Conservation (phyloP, 2,888 invertebrate species). For the Papilio protenor region DNA sequence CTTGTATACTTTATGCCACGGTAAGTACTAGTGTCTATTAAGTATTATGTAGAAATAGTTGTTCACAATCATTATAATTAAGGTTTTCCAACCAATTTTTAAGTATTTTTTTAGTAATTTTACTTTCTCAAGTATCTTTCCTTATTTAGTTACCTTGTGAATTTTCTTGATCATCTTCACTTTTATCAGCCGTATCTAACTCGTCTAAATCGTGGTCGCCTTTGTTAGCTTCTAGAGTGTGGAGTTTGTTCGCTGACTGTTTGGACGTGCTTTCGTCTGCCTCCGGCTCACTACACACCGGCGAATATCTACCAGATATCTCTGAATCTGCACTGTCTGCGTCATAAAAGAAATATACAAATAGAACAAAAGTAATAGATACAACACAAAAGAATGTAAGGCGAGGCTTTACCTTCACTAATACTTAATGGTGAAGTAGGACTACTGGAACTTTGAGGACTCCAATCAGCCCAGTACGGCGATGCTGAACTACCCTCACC, state of each 20-base stretch:
- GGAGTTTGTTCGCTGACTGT: slow-evolving; percentile 34
- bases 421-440: slow-evolving; percentile 78
- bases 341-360: slow-evolving; percentile 39
- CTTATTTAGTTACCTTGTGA: slow-evolving; percentile 58
- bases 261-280: slow-evolving; percentile 55
- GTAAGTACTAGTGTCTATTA: no score
- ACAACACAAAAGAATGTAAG: not conserved
- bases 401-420: slow-evolving; percentile 63
- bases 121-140: no score
- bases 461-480: slow-evolving; percentile 78
- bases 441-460: slow-evolving; percentile 79
- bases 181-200: slow-evolving; percentile 74
- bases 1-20: no score
- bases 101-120: no score
- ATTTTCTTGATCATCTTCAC: slow-evolving; percentile 62
- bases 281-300: slow-evolving; percentile 85
- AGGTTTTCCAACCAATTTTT: no score
- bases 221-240: slow-evolving; percentile 65
- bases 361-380: not conserved
- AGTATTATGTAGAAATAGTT: no score
- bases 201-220: slow-evolving; percentile 74
- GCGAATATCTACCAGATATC: slow-evolving; percentile 86
- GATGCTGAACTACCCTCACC: slow-evolving; percentile 69
- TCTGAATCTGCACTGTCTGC: slow-evolving; percentile 82
- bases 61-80: no score